Evolutionary conservation across 1,140 invertebrate species (phyloP).

Genomic region (Drosophila kohkoa): DNA sequence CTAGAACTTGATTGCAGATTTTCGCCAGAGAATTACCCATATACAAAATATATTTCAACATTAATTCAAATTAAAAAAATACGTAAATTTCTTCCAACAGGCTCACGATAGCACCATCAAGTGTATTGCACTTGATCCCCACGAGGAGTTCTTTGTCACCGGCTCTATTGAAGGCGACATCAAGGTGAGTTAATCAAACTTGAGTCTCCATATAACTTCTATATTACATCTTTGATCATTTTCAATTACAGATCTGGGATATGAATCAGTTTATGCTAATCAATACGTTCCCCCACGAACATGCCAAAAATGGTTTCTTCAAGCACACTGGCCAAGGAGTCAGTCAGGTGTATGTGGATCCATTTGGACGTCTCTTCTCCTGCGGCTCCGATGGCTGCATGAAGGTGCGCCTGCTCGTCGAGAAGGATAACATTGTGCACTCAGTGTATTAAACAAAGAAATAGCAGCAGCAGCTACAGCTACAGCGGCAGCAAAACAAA

Average conservation of each 20-base stretch:
- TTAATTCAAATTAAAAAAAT: no score
- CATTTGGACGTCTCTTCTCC: slow-evolving; percentile 95
- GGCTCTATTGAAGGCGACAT: slow-evolving; percentile 99
- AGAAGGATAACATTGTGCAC: slow-evolving; percentile 82
- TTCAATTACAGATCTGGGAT: slow-evolving; percentile 93
- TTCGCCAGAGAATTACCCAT: no score
- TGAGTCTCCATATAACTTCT: no score
- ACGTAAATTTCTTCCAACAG: slow-evolving; percentile 66
- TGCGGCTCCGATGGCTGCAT: slow-evolving; percentile 99
- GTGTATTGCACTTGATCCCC: slow-evolving; percentile 96
- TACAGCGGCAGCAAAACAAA: slow-evolving; percentile 16
- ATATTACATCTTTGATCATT: no score
- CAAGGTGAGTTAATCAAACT: slow-evolving; percentile 89
- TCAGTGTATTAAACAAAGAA: slow-evolving; percentile 72
- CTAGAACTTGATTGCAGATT: no score
- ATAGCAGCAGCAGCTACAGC: background rate
- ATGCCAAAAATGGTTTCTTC: slow-evolving; percentile 96
- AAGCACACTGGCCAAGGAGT: slow-evolving; percentile 98
- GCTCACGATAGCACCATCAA: slow-evolving; percentile 97
- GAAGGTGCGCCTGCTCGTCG: slow-evolving; percentile 96
- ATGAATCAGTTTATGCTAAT: slow-evolving; percentile 93
- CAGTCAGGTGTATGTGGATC: slow-evolving; percentile 96
- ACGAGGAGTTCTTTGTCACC: slow-evolving; percentile 98
- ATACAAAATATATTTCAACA: no score
- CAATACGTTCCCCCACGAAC: slow-evolving; percentile 96